These are phyloP conservation scores for Anthopleura sola DNA, from an alignment of 64 coral and sea anemone genomes.

Conservation along the genomic window DNA sequence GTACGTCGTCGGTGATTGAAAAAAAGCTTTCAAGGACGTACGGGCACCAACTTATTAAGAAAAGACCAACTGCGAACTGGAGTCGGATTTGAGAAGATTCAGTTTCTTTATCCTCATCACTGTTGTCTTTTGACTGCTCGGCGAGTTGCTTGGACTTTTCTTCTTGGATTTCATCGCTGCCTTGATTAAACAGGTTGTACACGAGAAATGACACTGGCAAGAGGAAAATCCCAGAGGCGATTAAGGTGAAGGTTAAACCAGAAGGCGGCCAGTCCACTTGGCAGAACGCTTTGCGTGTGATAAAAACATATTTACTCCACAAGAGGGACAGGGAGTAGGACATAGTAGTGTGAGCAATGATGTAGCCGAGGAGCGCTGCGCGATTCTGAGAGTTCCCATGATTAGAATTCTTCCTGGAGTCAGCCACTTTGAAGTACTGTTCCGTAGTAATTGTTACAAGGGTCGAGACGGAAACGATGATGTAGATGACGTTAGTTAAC, in stretches of 20 bases:
- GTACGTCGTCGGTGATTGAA: slow-evolving; percentile 48
- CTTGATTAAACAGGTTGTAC: slow-evolving; percentile 62
- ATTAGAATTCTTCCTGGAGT: not conserved
- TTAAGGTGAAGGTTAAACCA: slow-evolving; percentile 63
- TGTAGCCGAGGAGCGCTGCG: slow-evolving; percentile 77
- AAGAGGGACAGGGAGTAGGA: slow-evolving; percentile 91
- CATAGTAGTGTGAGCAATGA: slow-evolving; percentile 92
- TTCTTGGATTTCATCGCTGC: slow-evolving; percentile 19
- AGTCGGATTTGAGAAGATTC: slow-evolving; percentile 58
- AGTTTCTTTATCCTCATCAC: not conserved
- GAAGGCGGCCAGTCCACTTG: slow-evolving; percentile 91
- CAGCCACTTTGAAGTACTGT: slow-evolving; percentile 65
- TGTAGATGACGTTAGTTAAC: slow-evolving; percentile 97
- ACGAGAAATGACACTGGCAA: slow-evolving; percentile 84
- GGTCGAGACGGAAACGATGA: slow-evolving; percentile 93
- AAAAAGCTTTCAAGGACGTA: slow-evolving; percentile 97
- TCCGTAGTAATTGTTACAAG: slow-evolving; percentile 90
- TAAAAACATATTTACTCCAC: slow-evolving; percentile 99
- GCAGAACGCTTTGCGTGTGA: slow-evolving; percentile 95
- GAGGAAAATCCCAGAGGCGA: slow-evolving; percentile 84
- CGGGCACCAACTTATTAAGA: slow-evolving; percentile 83
- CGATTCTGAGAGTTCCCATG: slow-evolving; percentile 24
- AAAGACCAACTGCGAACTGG: slow-evolving; percentile 68
- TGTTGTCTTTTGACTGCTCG: slow-evolving; percentile 31
- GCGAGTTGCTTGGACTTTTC: slow-evolving; percentile 45